Evolutionary conservation across 2,797 vertebrate species (phyloP).

Genomic region (Anguilla obscura): DNA sequence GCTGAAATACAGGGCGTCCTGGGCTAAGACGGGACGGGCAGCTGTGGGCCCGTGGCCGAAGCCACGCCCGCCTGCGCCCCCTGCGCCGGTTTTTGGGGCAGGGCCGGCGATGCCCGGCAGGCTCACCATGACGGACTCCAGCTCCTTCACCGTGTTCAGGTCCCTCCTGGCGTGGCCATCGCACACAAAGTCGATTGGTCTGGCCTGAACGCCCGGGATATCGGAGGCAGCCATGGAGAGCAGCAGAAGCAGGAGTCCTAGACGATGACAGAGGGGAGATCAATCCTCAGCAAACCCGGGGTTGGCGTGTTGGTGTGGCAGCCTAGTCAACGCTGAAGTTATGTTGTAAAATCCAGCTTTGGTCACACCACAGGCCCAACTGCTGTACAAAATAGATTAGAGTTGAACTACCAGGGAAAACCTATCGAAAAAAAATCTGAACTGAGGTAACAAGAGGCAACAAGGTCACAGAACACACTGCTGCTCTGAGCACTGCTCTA

Average conservation of each 20-base stretch:
- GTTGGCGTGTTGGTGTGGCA: not conserved
- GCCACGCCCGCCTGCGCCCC: too few relatives aligned
- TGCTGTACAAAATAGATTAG: too few relatives aligned
- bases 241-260: slow-evolving; percentile 63
- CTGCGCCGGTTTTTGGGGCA: not conserved
- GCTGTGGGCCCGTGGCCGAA: too few relatives aligned
- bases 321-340: not conserved
- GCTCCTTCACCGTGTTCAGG: slow-evolving; percentile 62
- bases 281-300: not conserved
- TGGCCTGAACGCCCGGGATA: slow-evolving; percentile 58
- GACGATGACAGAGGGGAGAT: slow-evolving; percentile 37
- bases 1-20: not conserved
- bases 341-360: too few relatives aligned
- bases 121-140: slow-evolving; percentile 63
- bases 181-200: slow-evolving; percentile 68
- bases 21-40: not conserved
- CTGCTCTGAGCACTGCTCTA: not conserved
- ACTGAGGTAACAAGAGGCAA: too few relatives aligned
- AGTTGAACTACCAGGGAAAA: too few relatives aligned
- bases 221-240: slow-evolving; percentile 64
- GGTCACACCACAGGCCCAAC: too few relatives aligned
- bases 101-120: not conserved
- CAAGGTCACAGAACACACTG: not conserved
- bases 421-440: too few relatives aligned
- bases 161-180: slow-evolving; percentile 59